A percentile compares a stretch with the other conserved stretches of the same genome.
These are phyloP conservation scores for Leptopilina drosophilae DNA, from an alignment of 2,888 invertebrate species.

Conservation along the genomic window DNA sequence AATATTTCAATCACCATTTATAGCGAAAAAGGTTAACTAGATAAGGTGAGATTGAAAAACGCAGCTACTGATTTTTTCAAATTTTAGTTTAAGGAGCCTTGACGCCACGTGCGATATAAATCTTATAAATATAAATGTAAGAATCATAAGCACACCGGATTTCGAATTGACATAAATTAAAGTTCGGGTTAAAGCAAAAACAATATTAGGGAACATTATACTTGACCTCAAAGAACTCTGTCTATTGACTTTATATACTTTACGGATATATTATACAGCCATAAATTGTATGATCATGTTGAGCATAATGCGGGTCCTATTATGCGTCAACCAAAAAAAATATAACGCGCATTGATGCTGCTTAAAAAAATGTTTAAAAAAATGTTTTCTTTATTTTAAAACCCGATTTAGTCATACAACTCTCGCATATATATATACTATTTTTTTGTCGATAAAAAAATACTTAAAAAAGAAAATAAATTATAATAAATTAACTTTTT, in stretches of 20 bases:
- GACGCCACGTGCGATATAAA: conserved; percentile 63
- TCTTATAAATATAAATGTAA: conserved; percentile 70
- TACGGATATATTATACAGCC: conserved; percentile 55
- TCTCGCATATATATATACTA: neutral
- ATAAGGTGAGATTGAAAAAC: neutral
- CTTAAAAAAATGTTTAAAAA: neutral
- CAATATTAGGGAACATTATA: conserved; percentile 57
- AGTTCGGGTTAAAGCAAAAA: conserved; percentile 56
- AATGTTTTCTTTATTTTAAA: no score
- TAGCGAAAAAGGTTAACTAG: conserved; percentile 29
- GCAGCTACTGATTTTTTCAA: conserved; percentile 12
- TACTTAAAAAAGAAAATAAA: neutral
- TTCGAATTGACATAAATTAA: conserved; percentile 57
- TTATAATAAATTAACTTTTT: neutral
- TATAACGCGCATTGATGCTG: conserved; percentile 7
- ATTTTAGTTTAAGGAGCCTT: conserved; percentile 39
- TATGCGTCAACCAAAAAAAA: conserved; percentile 18
- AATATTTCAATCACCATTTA: no score
- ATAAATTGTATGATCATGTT: conserved; percentile 67
- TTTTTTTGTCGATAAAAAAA: neutral
- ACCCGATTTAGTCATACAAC: neutral
- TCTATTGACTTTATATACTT: conserved; percentile 46
- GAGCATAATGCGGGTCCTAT: conserved; percentile 55
- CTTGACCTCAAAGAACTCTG: conserved; percentile 55
- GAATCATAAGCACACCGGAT: conserved; percentile 43